Percentiles rank a stretch among this genome's conserved stretches.
phyloP scores from a whole-genome alignment of 2,113 vertebrate genomes.

The Trematomus loennbergii region DNA sequence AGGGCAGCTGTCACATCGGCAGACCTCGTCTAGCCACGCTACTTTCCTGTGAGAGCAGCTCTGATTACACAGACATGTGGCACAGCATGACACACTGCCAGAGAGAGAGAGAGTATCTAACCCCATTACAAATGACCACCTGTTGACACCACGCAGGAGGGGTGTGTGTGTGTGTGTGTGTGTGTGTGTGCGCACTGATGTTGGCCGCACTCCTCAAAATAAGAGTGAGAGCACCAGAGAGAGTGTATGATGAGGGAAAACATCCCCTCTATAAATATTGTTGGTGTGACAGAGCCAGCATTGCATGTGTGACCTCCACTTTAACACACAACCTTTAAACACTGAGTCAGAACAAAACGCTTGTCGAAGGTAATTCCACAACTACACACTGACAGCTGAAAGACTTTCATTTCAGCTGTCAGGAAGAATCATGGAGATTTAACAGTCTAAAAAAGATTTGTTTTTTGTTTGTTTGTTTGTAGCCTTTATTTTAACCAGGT shows the following conservation, averaged over 20 bases:
- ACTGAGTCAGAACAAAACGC: neutral
- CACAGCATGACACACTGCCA: conserved; percentile 47
- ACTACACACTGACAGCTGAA: neutral
- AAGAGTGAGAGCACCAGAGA: neutral
- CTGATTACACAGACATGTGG: conserved; percentile 60
- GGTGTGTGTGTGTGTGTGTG: neutral
- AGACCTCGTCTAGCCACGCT: conserved; percentile 55
- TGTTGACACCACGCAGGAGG: conserved; percentile 32
- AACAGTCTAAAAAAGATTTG: no score
- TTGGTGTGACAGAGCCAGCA: neutral
- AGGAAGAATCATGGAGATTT: no score
- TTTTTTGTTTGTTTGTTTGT: no score
- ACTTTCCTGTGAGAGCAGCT: conserved; percentile 53
- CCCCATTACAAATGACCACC: conserved; percentile 49
- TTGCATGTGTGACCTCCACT: conserved; percentile 25
- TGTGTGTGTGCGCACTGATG: conserved; percentile 8
- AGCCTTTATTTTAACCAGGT: no score
- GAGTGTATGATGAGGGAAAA: neutral
- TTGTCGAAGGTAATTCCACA: neutral
- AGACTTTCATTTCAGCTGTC: neutral
- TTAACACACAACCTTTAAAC: conserved; percentile 22
- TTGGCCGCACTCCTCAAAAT: conserved; percentile 18
- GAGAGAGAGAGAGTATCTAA: neutral
- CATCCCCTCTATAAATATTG: neutral
- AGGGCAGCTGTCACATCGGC: conserved; percentile 48